phyloP scores from a whole-genome alignment of 2,888 invertebrate genomes.

The Syrista parreyssii region DNA sequence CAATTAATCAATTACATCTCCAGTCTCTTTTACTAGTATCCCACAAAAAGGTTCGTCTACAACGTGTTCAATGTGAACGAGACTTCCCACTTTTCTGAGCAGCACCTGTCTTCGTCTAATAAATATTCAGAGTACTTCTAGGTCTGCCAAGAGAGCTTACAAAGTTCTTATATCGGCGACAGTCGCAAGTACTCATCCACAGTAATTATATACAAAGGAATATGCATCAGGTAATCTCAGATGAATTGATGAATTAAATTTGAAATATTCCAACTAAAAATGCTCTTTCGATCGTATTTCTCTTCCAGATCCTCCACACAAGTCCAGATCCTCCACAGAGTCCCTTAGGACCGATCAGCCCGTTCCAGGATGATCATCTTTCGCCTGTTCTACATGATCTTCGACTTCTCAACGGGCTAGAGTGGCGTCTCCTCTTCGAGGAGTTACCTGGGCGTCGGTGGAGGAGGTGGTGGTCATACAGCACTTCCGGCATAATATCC shows the following conservation, averaged over 20 bases:
- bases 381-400: neutral
- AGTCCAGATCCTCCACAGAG: neutral
- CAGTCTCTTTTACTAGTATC: neutral
- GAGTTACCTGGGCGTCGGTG: conserved; percentile 61
- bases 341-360: neutral
- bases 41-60: neutral
- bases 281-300: no score
- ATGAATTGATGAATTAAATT: neutral
- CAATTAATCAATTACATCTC: neutral
- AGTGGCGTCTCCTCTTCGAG: conserved; percentile 58
- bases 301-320: neutral
- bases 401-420: conserved; percentile 25
- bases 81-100: neutral
- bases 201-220: neutral
- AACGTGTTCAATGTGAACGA: neutral
- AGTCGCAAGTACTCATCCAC: neutral
- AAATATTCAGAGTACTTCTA: neutral
- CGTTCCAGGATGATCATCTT: neutral
- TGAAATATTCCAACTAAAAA: neutral
- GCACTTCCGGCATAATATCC: conserved; percentile 61
- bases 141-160: neutral
- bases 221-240: neutral
- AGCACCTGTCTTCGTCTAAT: neutral
- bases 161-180: neutral
- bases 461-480: conserved; percentile 64